These are phyloP conservation scores for Drosophila cracens DNA, from an alignment of 2,888 invertebrate genomes.

Conservation along the genomic window DNA sequence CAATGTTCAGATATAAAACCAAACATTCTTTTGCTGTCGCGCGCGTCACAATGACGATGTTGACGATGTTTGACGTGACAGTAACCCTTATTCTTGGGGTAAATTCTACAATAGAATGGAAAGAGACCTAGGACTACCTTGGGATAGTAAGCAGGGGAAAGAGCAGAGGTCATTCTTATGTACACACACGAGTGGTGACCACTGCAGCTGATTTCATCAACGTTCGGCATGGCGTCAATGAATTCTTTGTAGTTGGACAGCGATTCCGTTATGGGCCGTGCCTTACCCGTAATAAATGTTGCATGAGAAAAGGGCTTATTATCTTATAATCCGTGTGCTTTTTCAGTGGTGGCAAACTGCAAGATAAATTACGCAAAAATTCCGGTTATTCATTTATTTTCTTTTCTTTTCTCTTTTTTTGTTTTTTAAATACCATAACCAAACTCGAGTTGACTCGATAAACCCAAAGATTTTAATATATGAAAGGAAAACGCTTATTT, in stretches of 20 bases:
- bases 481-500: background rate
- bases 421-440: background rate
- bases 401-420: background rate
- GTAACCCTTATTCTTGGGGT: slow-evolving; percentile 61
- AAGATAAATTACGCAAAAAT: slow-evolving; percentile 46
- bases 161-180: slow-evolving; percentile 50
- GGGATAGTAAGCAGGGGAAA: slow-evolving; percentile 39
- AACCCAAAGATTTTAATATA: background rate
- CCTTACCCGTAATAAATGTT: slow-evolving; percentile 33
- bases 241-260: slow-evolving; percentile 33
- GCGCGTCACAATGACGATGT: slow-evolving; percentile 18
- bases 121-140: slow-evolving; percentile 16
- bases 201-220: slow-evolving; percentile 51
- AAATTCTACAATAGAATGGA: slow-evolving; percentile 11
- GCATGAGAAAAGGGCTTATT: slow-evolving; percentile 68
- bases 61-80: slow-evolving; percentile 33
- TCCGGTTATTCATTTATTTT: slow-evolving; percentile 49
- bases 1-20: background rate
- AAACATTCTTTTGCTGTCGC: slow-evolving; percentile 33
- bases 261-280: slow-evolving; percentile 58
- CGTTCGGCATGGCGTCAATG: slow-evolving; percentile 47
- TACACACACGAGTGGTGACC: slow-evolving; percentile 8
- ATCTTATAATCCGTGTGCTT: slow-evolving; percentile 58
- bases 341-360: slow-evolving; percentile 55
- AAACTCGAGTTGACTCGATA: background rate